These are phyloP conservation scores for Pica pica DNA, from an alignment of 2,113 vertebrate species.

Conservation along the genomic window DNA sequence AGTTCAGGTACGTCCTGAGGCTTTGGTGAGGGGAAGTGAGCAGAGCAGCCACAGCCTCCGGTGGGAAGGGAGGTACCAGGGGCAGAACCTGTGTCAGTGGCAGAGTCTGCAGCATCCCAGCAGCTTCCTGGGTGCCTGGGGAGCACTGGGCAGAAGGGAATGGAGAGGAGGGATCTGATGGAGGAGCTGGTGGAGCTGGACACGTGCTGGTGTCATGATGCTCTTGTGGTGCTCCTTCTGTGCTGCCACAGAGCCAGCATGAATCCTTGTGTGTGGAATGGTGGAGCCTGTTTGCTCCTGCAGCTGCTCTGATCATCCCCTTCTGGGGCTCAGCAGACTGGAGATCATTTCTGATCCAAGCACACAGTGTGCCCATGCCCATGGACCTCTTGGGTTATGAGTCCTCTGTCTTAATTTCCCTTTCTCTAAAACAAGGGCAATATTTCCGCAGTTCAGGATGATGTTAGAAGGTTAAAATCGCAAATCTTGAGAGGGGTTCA, in stretches of 20 bases:
- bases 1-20: fast-evolving
- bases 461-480: constrained; percentile 17
- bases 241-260: fast-evolving
- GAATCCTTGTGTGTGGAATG: fast-evolving
- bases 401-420: background rate
- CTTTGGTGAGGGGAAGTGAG: background rate
- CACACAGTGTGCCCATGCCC: fast-evolving
- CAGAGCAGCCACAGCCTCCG: fast-evolving
- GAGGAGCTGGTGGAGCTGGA: background rate
- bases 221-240: fast-evolving
- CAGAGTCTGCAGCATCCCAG: background rate
- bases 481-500: constrained; percentile 6
- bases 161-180: background rate
- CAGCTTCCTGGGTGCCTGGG: background rate
- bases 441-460: background rate
- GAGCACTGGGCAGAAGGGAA: background rate
- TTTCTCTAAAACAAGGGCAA: background rate
- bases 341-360: background rate
- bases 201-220: fast-evolving
- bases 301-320: fast-evolving
- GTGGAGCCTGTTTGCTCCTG: background rate
- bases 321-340: fast-evolving
- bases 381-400: fast-evolving
- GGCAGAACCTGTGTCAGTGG: fast-evolving
- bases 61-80: background rate